phyloP scores from a whole-genome alignment of 2,888 invertebrate species.

The Lasioglossum villosulum region DNA sequence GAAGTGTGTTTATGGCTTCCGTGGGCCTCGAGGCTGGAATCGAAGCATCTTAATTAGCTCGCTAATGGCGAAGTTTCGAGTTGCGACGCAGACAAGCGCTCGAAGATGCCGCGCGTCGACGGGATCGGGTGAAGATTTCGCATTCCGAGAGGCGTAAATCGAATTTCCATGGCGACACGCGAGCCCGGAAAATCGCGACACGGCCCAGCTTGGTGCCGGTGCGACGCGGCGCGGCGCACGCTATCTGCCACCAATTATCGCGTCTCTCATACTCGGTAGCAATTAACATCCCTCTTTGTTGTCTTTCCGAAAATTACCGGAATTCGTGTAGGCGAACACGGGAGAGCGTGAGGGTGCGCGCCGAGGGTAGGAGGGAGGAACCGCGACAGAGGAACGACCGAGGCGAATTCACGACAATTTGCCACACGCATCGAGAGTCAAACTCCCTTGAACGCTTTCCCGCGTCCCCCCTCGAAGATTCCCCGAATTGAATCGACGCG shows the following conservation, averaged over 20 bases:
- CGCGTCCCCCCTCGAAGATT: conserved; percentile 52
- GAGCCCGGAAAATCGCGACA: neutral
- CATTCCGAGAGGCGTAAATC: conserved; percentile 26
- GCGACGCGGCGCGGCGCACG: neutral
- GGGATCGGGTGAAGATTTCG: conserved; percentile 41
- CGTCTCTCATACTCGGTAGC: conserved; percentile 52
- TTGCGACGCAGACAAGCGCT: neutral
- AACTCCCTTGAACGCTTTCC: conserved; percentile 37
- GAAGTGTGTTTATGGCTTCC: neutral
- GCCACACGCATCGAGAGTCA: conserved; percentile 64
- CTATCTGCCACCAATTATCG: conserved; percentile 51
- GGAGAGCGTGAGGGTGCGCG: neutral
- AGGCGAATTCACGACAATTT: conserved; percentile 64
- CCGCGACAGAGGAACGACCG: conserved; percentile 20
- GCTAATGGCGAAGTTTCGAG: neutral
- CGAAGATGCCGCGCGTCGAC: neutral
- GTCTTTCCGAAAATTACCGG: conserved; percentile 56
- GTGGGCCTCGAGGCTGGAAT: neutral
- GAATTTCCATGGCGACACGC: conserved; percentile 77
- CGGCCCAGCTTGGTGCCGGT: neutral
- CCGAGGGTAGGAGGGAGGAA: neutral
- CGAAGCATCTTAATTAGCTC: neutral
- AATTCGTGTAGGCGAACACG: conserved; percentile 27
- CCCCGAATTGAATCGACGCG: conserved; percentile 60
- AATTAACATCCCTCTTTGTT: conserved; percentile 62